Evolutionary conservation across 2,797 vertebrate genomes (phyloP).

Genomic region (Phoeniculus purpureus): DNA sequence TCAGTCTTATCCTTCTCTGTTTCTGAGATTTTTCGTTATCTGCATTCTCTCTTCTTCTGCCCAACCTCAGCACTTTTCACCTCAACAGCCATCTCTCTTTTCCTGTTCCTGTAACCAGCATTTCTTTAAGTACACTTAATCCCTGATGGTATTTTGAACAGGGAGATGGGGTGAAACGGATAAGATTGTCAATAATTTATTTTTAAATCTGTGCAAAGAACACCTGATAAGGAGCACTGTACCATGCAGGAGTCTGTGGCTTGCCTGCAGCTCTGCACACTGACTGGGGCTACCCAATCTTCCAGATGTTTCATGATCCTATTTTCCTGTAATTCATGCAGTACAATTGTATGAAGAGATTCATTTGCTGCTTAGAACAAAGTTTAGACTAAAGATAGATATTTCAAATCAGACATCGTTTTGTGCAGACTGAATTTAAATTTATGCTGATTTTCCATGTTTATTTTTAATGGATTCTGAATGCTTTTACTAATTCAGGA

Average conservation of each 20-base stretch:
- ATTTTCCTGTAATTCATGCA: neutral
- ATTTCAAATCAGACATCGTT: neutral
- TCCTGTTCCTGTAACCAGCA: neutral
- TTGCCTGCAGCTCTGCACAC: neutral
- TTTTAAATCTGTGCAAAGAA: neutral
- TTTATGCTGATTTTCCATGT: neutral
- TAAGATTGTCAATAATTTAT: neutral
- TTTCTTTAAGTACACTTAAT: neutral
- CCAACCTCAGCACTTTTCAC: neutral
- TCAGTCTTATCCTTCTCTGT: neutral
- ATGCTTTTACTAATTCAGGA: slow-evolving; percentile 5
- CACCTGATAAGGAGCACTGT: neutral
- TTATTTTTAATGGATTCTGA: neutral
- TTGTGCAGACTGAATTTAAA: neutral
- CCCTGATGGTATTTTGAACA: neutral
- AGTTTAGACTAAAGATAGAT: neutral
- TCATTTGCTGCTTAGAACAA: neutral
- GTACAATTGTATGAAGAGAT: neutral
- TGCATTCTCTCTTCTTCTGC: neutral
- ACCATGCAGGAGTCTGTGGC: neutral
- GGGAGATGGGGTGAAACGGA: neutral
- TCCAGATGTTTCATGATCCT: neutral
- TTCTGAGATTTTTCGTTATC: neutral
- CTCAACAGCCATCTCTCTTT: neutral
- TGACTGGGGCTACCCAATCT: neutral